Conservation (phyloP, 2,797 vertebrate genomes). For the Pelobates cultripes region DNA sequence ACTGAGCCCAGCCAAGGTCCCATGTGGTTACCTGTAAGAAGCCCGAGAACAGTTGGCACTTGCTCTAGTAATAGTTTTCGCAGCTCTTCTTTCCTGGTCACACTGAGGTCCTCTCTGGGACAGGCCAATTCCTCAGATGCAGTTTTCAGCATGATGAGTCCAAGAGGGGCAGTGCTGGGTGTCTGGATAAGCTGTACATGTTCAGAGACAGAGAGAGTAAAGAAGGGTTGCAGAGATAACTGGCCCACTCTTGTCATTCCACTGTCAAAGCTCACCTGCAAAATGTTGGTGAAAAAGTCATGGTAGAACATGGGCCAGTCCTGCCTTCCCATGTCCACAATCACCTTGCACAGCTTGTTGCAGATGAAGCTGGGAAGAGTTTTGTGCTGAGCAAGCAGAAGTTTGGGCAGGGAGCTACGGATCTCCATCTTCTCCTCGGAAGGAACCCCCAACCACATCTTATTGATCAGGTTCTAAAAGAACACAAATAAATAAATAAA, state of each 20-base stretch:
- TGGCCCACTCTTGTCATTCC: not conserved
- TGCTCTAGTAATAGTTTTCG: conserved; percentile 94
- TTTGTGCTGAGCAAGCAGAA: conserved; percentile 93
- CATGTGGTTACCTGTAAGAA: conserved; percentile 84
- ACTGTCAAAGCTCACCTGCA: conserved; percentile 79
- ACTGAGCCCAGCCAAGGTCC: too few species aligned
- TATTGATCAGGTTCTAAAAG: conserved; percentile 94
- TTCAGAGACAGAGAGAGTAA: not conserved
- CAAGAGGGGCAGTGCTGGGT: conserved; percentile 85
- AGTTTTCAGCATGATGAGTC: conserved; percentile 94
- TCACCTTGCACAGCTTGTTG: conserved; percentile 98
- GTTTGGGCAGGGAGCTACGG: conserved; percentile 93
- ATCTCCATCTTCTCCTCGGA: conserved; percentile 98
- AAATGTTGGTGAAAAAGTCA: conserved; percentile 96
- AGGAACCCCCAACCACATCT: conserved; percentile 97
- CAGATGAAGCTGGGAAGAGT: conserved; percentile 94
- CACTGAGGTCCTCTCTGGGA: conserved; percentile 93
- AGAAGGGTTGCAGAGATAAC: not conserved
- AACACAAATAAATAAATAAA: too few species aligned
- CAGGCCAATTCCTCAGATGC: conserved; percentile 96
- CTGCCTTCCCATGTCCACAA: conserved; percentile 96
- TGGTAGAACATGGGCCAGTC: conserved; percentile 99
- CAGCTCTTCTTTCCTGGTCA: conserved; percentile 93
- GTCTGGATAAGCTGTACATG: conserved; percentile 88
- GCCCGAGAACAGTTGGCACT: conserved; percentile 90